These are phyloP conservation scores for Calidris pygmaea DNA, from an alignment of 2,113 vertebrate genomes.

Conservation along the genomic window DNA sequence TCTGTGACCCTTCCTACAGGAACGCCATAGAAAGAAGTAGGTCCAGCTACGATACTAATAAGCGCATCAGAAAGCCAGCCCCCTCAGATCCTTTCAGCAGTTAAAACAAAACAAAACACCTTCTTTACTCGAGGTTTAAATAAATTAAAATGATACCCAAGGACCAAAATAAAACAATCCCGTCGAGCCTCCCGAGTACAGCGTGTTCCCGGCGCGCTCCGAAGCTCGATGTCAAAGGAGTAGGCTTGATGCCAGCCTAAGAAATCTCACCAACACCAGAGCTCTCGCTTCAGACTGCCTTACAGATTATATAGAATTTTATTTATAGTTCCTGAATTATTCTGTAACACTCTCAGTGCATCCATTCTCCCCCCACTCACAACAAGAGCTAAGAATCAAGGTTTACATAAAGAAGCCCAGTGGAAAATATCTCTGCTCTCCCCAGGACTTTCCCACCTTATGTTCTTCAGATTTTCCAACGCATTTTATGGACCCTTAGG, in stretches of 20 bases:
- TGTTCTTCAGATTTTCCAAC: not conserved
- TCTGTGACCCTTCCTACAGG: not conserved
- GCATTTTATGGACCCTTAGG: not conserved
- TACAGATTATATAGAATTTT: not conserved
- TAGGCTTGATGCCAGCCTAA: conserved; percentile 10
- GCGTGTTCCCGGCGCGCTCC: not conserved
- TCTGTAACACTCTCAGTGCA: not conserved
- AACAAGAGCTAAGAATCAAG: not conserved
- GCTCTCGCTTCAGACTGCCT: not conserved
- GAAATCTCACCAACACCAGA: not conserved
- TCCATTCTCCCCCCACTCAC: not conserved
- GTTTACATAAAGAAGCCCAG: not conserved
- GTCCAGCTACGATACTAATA: not conserved
- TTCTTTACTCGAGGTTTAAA: not conserved
- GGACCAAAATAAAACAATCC: not conserved
- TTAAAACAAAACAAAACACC: not conserved
- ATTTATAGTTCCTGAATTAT: conserved; percentile 31
- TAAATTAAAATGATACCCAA: not conserved
- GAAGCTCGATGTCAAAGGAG: not conserved
- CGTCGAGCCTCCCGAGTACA: not conserved
- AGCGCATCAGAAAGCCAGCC: not conserved
- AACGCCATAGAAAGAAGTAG: not conserved
- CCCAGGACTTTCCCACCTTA: not conserved
- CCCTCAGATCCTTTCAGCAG: not conserved
- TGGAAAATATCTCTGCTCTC: not conserved